Evolutionary conservation across 2,797 vertebrate genomes (phyloP), one percentile per base, ranked within the genome.

Genomic region (Potorous gilbertii): DNA sequence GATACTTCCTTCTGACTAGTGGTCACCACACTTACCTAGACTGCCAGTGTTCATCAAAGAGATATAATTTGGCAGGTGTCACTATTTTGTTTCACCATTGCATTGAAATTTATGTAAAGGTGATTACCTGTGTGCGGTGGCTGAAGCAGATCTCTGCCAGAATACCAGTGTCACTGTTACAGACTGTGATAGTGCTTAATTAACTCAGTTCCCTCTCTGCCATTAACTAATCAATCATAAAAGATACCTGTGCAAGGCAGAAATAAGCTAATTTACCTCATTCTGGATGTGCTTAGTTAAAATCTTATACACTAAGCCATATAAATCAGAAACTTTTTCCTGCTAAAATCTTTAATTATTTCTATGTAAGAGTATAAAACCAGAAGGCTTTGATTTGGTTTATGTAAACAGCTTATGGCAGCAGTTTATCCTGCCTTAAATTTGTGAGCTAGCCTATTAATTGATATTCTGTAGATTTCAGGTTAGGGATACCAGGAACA

Each of bases 41-140:
- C 96, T 92, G 57, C 24, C 34, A 94, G 55, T 91, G 90, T 95
- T 97, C 94, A 54, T 93, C 93, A 91, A 92, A 62, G 93, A 92
- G 40, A 91, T 95, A 59, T 92, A 95, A 93, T 95, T 92, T 97
- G 81, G 55, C 95, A 91, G 93, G 94, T 97, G 94, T 56, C 90
- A 90, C 95, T 81, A 11, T 94, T 95, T 95, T 92, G 57, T 95
- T 96, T 97, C 89, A 95, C 90, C 94, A 95, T 95, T 96, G 92
- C 94, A 95, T 96, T 96, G 92, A 96, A 96, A 92, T 24, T 46
- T 95, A 28, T 94, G 34, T 93, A 90, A 57, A 90, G 52, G 89
- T 93, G 92, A 96, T 90, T 94, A 94, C 87, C 94, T 94, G 18
- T 92, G 1, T 34, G 28, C 34, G 4, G 90, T n/a, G 1, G 54